Evolutionary conservation across 2,888 invertebrate genomes (phyloP).

Genomic region (Drosophila subquinaria): DNA sequence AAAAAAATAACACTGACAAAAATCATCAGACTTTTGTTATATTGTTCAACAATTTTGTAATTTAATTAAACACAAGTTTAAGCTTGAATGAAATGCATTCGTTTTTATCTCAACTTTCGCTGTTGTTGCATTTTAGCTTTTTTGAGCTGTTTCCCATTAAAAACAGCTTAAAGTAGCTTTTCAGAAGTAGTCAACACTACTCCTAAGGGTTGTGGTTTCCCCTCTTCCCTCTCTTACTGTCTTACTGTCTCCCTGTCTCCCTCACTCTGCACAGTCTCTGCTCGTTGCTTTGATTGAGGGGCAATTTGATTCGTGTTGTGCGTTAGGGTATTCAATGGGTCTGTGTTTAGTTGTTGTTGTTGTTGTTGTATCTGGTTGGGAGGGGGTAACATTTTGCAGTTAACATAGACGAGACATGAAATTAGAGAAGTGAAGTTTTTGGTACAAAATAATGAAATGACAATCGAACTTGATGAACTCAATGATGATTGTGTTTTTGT

Average conservation of each 20-base stretch:
- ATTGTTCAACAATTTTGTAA: no score
- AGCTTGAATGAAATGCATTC: no score
- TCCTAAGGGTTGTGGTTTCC: constrained; percentile 8
- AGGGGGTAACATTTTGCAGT: constrained; percentile 24
- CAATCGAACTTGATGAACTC: constrained; percentile 31
- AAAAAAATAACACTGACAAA: no score
- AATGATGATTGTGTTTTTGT: constrained; percentile 31
- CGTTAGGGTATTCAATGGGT: constrained; percentile 11
- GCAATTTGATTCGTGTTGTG: constrained; percentile 34
- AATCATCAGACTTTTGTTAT: no score
- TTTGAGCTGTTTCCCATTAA: background rate
- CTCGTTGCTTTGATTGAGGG: constrained; percentile 41
- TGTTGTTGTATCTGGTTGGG: constrained; percentile 15
- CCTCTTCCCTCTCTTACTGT: background rate
- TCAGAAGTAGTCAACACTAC: background rate
- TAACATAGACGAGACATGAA: constrained; percentile 23
- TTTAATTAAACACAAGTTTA: no score
- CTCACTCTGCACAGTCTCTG: background rate
- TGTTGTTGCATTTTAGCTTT: background rate
- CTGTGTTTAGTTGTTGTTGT: constrained; percentile 16
- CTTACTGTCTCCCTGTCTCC: background rate
- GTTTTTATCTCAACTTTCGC: background rate
- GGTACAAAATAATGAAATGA: constrained; percentile 46
- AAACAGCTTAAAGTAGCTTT: background rate
- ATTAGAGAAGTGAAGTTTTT: constrained; percentile 30